phyloP scores from a whole-genome alignment of 2,888 invertebrate species.

The Ecdyonurus torrentis region DNA sequence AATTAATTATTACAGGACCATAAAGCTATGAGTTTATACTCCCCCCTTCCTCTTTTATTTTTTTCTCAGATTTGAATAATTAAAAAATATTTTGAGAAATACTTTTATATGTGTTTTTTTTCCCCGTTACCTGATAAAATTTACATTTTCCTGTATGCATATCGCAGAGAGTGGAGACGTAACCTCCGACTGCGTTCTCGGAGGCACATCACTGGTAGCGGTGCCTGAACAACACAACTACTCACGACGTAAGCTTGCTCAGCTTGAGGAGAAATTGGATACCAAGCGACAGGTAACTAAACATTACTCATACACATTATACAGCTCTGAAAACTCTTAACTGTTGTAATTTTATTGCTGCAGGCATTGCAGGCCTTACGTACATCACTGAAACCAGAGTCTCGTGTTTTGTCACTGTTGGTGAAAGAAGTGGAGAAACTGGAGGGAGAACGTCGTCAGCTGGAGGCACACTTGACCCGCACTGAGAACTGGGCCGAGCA shows the following conservation, averaged over 20 bases:
- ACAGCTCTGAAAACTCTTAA: background rate
- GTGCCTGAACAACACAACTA: slow-evolving; percentile 72
- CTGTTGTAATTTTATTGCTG: background rate
- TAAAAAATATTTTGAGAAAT: no score
- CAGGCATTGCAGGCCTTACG: slow-evolving; percentile 61
- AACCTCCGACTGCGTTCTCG: slow-evolving; percentile 35
- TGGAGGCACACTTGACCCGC: slow-evolving; percentile 68
- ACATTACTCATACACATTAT: background rate
- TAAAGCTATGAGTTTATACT: no score
- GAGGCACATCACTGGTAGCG: slow-evolving; percentile 29
- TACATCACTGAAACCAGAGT: slow-evolving; percentile 67
- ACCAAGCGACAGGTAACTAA: slow-evolving; percentile 63
- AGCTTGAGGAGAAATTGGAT: slow-evolving; percentile 64
- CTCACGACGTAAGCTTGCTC: slow-evolving; percentile 63
- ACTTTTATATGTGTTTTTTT: no score
- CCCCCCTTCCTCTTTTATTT: no score
- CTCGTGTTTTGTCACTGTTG: slow-evolving; percentile 58
- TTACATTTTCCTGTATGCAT: no score
- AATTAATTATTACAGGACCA: no score
- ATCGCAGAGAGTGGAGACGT: slow-evolving; percentile 40
- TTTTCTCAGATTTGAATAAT: no score
- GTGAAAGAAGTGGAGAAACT: slow-evolving; percentile 73
- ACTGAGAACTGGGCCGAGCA: slow-evolving; percentile 86
- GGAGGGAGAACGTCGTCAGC: slow-evolving; percentile 57
- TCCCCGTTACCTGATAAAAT: no score